A percentile compares a stretch with the other conserved stretches of the same genome.
These are phyloP conservation scores for Micromys minutus DNA, from an alignment of 2,113 vertebrate genomes.

Conservation along the genomic window DNA sequence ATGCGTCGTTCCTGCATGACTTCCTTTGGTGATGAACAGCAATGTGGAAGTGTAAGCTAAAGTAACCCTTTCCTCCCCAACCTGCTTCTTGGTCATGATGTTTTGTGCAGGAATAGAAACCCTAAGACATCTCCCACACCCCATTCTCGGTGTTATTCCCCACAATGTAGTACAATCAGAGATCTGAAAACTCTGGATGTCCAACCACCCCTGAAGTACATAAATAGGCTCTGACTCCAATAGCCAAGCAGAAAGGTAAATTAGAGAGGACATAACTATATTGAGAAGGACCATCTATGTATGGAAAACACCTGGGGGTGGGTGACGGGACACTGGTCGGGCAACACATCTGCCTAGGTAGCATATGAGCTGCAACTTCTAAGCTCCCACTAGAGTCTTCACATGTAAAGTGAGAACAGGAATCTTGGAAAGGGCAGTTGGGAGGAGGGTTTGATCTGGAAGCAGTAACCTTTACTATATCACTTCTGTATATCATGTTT, in stretches of 20 bases:
- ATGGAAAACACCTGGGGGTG: background rate
- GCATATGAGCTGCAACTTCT: background rate
- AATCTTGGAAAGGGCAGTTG: background rate
- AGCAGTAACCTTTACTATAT: background rate
- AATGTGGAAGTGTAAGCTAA: no score
- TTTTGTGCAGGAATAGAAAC: no score
- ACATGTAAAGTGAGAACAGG: background rate
- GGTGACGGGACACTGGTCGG: background rate
- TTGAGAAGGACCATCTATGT: background rate
- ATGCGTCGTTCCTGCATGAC: no score
- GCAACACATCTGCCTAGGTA: background rate
- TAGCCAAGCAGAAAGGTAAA: background rate
- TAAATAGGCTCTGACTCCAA: background rate
- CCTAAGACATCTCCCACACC: no score
- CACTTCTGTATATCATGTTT: background rate
- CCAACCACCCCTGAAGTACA: background rate
- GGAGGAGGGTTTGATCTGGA: background rate
- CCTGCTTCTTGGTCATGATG: no score
- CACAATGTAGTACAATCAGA: background rate
- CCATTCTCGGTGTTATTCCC: no score
- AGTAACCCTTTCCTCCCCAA: no score
- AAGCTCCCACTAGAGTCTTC: background rate
- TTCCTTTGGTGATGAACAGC: no score
- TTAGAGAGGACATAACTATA: background rate
- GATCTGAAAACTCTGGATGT: background rate